phyloP scores from a whole-genome alignment of 2,113 vertebrate genomes.

The Pelecanus crispus region DNA sequence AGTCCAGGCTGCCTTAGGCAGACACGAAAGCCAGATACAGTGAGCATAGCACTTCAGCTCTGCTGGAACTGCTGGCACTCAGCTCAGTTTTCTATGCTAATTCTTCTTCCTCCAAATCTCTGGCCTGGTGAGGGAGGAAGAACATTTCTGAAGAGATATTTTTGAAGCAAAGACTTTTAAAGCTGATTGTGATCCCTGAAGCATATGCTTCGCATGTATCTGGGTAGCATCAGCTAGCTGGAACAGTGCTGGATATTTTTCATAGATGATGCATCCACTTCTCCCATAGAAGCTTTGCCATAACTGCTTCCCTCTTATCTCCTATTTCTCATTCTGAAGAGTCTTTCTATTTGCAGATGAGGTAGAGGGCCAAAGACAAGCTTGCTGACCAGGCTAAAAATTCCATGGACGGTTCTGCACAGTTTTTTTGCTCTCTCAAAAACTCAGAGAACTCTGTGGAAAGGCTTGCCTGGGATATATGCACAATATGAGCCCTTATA shows the following conservation, averaged over 20 bases:
- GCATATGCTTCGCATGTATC: not conserved
- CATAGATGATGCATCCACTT: not conserved
- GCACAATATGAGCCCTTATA: not conserved
- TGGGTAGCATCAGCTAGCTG: conserved; percentile 2
- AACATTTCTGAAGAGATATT: not conserved
- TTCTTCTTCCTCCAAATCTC: not conserved
- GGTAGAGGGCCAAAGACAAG: not conserved
- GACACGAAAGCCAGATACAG: not conserved
- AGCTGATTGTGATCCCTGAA: not conserved
- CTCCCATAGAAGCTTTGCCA: not conserved
- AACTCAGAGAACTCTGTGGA: not conserved
- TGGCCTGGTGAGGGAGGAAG: not conserved
- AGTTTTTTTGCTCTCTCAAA: too few species aligned
- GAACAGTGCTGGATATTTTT: not conserved
- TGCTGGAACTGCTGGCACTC: not conserved
- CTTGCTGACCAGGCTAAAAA: not conserved
- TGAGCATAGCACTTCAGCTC: not conserved
- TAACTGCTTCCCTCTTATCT: conserved; percentile 14
- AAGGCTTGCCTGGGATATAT: not conserved
- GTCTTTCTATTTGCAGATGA: conserved; percentile 6
- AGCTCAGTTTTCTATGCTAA: not conserved
- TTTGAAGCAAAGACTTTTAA: not conserved
- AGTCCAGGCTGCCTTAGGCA: not conserved
- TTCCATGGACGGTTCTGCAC: not conserved
- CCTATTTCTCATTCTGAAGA: not conserved